Conservation (phyloP, 1,140 invertebrate genomes). For the Drosophila seguyi region DNA sequence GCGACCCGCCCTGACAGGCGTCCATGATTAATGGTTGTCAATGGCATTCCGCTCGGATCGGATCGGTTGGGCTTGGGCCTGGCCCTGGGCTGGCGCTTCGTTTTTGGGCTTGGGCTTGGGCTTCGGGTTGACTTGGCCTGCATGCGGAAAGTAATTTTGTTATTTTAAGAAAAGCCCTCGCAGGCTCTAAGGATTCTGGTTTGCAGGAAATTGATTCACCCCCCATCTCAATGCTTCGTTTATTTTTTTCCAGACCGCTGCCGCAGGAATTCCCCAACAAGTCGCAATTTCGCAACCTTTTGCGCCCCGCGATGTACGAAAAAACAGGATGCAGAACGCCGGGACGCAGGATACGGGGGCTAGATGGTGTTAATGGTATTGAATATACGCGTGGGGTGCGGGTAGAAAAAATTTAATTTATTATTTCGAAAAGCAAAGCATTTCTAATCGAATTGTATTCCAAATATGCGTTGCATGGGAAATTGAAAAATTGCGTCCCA, state of each 20-base stretch:
- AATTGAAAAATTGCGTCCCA: conserved; percentile 76
- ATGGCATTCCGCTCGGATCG: conserved; percentile 69
- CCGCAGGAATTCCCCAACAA: conserved; percentile 78
- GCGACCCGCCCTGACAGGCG: conserved; percentile 81
- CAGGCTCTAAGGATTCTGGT: conserved; percentile 58
- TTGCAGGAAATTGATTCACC: conserved; percentile 78
- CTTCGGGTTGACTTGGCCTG: conserved; percentile 46
- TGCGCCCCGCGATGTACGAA: conserved; percentile 61
- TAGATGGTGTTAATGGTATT: conserved; percentile 76
- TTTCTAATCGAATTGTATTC: conserved; percentile 83
- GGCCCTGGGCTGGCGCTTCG: not conserved
- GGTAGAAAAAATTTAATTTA: conserved; percentile 76
- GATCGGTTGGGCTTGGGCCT: conserved; percentile 15
- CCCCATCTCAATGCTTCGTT: conserved; percentile 25
- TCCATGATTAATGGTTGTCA: conserved; percentile 85
- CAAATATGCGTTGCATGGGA: conserved; percentile 63
- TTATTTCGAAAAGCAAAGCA: conserved; percentile 82
- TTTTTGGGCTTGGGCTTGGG: conserved; percentile 1
- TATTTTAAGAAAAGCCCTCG: conserved; percentile 80
- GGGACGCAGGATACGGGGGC: conserved; percentile 19
- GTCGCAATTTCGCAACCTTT: conserved; percentile 79
- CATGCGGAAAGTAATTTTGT: conserved; percentile 83
- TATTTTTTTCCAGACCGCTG: conserved; percentile 67
- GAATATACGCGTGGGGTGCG: conserved; percentile 49
- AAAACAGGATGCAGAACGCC: conserved; percentile 17